A percentile compares a stretch with the other conserved stretches of the same genome.
These are phyloP conservation scores for Drosophila mayri DNA, from an alignment of 1,140 invertebrate genomes.

Conservation along the genomic window DNA sequence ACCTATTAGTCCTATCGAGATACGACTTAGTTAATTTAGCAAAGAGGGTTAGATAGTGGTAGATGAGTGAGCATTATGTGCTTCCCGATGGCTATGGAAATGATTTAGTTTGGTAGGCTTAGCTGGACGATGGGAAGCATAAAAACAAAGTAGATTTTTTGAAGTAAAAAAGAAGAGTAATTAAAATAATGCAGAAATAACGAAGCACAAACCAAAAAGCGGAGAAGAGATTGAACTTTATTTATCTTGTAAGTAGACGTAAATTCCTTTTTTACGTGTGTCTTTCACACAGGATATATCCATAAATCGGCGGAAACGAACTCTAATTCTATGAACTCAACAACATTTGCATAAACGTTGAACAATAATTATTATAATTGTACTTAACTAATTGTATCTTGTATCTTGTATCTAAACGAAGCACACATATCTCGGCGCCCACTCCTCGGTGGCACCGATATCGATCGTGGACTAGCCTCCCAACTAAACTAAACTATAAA, in stretches of 20 bases:
- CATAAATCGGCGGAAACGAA: conserved; percentile 38
- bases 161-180: conserved; percentile 1
- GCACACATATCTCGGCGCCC: conserved; percentile 73
- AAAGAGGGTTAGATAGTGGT: conserved; percentile 11
- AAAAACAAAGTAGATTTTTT: conserved; percentile 32
- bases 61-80: conserved; percentile 58
- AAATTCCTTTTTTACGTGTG: conserved; percentile 77
- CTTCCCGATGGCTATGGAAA: conserved; percentile 63
- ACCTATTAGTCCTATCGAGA: conserved; percentile 17
- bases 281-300: conserved; percentile 36
- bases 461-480: conserved; percentile 45
- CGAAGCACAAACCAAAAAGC: conserved; percentile 71
- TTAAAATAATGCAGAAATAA: conserved; percentile 12
- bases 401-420: conserved; percentile 80
- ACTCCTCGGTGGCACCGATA: conserved; percentile 42
- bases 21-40: conserved; percentile 43
- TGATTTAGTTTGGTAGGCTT: conserved; percentile 56
- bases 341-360: conserved; percentile 73
- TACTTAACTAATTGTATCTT: conserved; percentile 80
- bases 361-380: conserved; percentile 82
- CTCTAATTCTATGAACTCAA: conserved; percentile 54
- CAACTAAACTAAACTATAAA: conserved; percentile 47
- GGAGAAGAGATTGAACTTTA: conserved; percentile 52
- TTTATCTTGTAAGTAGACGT: conserved; percentile 76
- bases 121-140: conserved; percentile 31